These are phyloP conservation scores for Berghia stephanieae DNA, from an alignment of 1,140 invertebrate species.

Conservation along the genomic window DNA sequence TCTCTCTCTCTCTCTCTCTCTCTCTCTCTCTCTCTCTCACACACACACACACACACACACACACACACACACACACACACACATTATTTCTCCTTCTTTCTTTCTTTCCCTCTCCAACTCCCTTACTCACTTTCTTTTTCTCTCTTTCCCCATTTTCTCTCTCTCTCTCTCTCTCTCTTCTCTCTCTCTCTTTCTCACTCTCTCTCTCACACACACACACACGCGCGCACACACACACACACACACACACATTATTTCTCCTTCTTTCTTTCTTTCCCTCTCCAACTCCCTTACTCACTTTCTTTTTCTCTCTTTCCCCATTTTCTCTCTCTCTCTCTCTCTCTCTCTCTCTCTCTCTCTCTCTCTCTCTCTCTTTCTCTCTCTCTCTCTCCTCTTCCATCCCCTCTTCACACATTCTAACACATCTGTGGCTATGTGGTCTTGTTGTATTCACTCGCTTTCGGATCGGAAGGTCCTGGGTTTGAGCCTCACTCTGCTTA, in stretches of 20 bases:
- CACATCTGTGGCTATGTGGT: too few relatives aligned
- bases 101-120: not conserved
- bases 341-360: conserved; percentile 18
- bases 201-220: not conserved
- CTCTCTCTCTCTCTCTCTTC: not conserved
- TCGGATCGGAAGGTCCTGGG: too few relatives aligned
- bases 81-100: not conserved
- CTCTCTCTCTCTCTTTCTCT: conserved; percentile 11
- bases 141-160: not conserved
- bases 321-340: conserved; percentile 8
- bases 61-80: conserved; percentile 17
- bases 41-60: not conserved
- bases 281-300: not conserved
- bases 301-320: not conserved
- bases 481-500: too few relatives aligned
- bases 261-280: not conserved
- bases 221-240: not conserved
- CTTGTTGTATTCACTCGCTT: too few relatives aligned
- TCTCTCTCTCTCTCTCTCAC: too few relatives aligned
- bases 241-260: not conserved
- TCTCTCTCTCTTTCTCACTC: not conserved
- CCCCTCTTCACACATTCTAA: not conserved
- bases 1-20: too few relatives aligned
- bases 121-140: not conserved
- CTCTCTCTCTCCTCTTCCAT: not conserved